These are phyloP conservation scores for Galago senegalensis DNA, from an alignment of 2,797 vertebrate genomes.

Conservation along the genomic window DNA sequence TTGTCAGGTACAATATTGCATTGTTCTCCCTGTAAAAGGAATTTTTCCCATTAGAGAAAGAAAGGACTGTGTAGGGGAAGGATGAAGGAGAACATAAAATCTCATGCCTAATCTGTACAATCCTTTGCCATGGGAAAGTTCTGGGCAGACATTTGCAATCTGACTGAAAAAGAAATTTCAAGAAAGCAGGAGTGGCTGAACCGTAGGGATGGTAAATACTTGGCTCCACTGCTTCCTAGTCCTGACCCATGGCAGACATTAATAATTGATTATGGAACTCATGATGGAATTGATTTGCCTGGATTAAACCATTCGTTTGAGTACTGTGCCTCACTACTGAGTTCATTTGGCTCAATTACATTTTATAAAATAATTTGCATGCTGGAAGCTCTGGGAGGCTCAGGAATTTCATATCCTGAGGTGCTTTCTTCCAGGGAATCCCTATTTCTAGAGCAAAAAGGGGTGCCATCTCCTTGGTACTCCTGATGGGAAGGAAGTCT, in stretches of 20 bases:
- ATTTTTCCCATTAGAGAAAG: slow-evolving; percentile 66
- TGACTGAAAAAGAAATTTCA: slow-evolving; percentile 12
- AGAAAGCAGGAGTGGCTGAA: not conserved
- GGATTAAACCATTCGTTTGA: not conserved
- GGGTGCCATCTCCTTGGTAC: not conserved
- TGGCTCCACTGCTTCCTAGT: not conserved
- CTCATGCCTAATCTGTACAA: not conserved
- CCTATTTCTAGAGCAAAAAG: not conserved
- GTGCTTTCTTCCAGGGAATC: not conserved
- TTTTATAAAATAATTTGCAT: not conserved
- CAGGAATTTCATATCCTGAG: not conserved
- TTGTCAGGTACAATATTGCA: slow-evolving; percentile 99
- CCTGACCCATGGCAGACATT: not conserved
- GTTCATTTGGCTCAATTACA: slow-evolving; percentile 54
- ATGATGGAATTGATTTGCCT: not conserved
- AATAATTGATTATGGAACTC: not conserved
- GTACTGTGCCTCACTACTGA: not conserved
- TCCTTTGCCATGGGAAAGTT: not conserved
- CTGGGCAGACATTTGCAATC: not conserved
- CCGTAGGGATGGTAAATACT: not conserved
- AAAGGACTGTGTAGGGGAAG: not conserved
- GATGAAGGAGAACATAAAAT: not conserved
- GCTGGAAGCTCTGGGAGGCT: not conserved
- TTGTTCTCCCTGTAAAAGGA: slow-evolving; percentile 95
- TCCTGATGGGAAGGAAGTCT: not conserved